A percentile compares a stretch with the other conserved stretches of the same genome.
These are phyloP conservation scores for Calliopum simillimum DNA, from an alignment of 2,888 invertebrate genomes.

Conservation along the genomic window DNA sequence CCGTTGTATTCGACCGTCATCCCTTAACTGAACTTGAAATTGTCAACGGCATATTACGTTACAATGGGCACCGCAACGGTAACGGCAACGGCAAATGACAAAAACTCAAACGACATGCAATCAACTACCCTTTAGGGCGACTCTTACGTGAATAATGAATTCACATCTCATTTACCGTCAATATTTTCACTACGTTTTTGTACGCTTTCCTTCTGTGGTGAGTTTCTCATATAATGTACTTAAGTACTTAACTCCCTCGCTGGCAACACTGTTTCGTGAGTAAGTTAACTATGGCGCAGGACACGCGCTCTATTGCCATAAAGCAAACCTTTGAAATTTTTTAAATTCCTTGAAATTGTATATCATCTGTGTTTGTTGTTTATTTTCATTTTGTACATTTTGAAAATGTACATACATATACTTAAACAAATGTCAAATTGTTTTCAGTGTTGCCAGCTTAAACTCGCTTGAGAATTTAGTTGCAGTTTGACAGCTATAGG, in stretches of 20 bases:
- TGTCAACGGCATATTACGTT: slow-evolving; percentile 2
- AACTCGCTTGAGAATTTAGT: no score
- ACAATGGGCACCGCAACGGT: not conserved
- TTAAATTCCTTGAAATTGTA: slow-evolving; percentile 45
- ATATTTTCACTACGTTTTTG: slow-evolving; percentile 2
- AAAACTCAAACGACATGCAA: not conserved
- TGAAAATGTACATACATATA: no score
- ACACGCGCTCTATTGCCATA: slow-evolving; percentile 17
- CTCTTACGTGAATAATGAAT: slow-evolving; percentile 33
- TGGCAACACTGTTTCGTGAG: slow-evolving; percentile 35
- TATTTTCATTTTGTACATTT: slow-evolving; percentile 18
- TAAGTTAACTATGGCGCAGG: slow-evolving; percentile 29
- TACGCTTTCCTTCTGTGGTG: not conserved
- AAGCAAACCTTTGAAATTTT: slow-evolving; percentile 39
- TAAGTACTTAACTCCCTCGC: not conserved
- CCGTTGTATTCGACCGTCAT: slow-evolving; percentile 42
- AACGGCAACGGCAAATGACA: not conserved
- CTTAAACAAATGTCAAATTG: no score
- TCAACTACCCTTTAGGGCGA: slow-evolving; percentile 25
- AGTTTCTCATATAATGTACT: slow-evolving; percentile 8
- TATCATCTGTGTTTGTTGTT: slow-evolving; percentile 57
- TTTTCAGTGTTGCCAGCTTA: no score
- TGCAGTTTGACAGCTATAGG: no score
- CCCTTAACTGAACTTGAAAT: slow-evolving; percentile 45
- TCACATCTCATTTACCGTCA: not conserved